phyloP scores from a whole-genome alignment of 2,888 invertebrate genomes.

The Strigamia crassipes region DNA sequence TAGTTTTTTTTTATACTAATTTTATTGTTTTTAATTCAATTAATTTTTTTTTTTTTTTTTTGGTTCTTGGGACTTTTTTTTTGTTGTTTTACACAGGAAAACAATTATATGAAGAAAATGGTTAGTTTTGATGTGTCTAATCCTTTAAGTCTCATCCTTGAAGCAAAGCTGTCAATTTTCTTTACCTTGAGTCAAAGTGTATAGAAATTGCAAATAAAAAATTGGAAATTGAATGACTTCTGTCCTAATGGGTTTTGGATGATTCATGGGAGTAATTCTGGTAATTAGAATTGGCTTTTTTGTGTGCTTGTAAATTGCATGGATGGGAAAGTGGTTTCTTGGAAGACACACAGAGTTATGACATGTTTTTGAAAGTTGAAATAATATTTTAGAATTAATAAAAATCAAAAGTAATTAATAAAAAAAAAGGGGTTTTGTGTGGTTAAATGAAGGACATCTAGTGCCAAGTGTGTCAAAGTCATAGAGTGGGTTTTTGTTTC shows the following conservation, averaged over 20 bases:
- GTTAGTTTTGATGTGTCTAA: not conserved
- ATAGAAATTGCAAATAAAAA: not conserved
- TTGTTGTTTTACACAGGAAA: not conserved
- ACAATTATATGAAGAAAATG: not conserved
- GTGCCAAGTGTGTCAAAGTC: conserved; percentile 38
- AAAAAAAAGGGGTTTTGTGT: not conserved
- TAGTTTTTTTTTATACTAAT: too few species aligned
- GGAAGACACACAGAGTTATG: not conserved
- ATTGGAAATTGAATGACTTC: not conserved
- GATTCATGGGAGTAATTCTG: conserved; percentile 17
- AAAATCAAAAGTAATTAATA: not conserved
- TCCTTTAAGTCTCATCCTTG: conserved; percentile 29
- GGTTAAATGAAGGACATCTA: too few species aligned
- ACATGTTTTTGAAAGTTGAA: not conserved
- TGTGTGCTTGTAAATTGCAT: not conserved
- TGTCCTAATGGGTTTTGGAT: not conserved
- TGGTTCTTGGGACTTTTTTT: too few species aligned
- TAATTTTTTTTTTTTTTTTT: too few species aligned
- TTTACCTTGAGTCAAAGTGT: conserved; percentile 27
- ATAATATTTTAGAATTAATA: not conserved
- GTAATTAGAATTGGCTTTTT: not conserved
- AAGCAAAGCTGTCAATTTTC: not conserved
- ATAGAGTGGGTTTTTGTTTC: conserved; percentile 14
- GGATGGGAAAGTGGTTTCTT: not conserved
- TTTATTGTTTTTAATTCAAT: too few species aligned